Evolutionary conservation across 35 echinoderm and acorn worm species (phyloP).

Genomic region (Strongylocentrotus purpuratus): DNA sequence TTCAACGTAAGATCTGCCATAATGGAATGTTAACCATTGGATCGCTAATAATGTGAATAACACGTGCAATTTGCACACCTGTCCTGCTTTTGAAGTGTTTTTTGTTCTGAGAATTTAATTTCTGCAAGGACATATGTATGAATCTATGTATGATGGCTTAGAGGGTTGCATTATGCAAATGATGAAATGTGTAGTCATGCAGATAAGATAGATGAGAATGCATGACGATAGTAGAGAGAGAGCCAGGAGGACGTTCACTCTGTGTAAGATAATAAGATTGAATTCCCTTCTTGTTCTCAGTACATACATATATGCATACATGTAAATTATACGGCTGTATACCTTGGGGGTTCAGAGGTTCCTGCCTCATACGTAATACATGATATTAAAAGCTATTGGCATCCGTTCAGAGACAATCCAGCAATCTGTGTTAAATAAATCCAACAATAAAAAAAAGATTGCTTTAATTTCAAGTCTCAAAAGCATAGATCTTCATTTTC

Average conservation of each 20-base stretch:
- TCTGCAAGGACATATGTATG: not conserved
- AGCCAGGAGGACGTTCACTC: not conserved
- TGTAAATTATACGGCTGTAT: not conserved
- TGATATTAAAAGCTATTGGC: too few relatives aligned
- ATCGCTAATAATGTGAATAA: not conserved
- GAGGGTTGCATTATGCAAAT: not conserved
- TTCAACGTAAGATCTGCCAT: not conserved
- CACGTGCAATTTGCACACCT: conserved; percentile 24
- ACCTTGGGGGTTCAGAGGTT: too few relatives aligned
- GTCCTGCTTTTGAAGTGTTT: not conserved
- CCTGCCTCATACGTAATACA: too few relatives aligned
- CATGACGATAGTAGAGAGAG: not conserved
- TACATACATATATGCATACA: not conserved
- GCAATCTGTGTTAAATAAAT: too few relatives aligned
- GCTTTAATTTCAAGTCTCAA: too few relatives aligned
- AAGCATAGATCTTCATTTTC: too few relatives aligned
- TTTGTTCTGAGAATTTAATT: not conserved
- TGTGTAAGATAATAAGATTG: not conserved
- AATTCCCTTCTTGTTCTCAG: not conserved
- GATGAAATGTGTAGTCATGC: not conserved
- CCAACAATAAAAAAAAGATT: too few relatives aligned
- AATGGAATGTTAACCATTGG: not conserved
- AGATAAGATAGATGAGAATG: not conserved
- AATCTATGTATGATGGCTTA: not conserved
- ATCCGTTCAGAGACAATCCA: too few relatives aligned